Evolutionary conservation across 2,888 invertebrate species (phyloP).

Genomic region (Synanthedon formicaeformis): DNA sequence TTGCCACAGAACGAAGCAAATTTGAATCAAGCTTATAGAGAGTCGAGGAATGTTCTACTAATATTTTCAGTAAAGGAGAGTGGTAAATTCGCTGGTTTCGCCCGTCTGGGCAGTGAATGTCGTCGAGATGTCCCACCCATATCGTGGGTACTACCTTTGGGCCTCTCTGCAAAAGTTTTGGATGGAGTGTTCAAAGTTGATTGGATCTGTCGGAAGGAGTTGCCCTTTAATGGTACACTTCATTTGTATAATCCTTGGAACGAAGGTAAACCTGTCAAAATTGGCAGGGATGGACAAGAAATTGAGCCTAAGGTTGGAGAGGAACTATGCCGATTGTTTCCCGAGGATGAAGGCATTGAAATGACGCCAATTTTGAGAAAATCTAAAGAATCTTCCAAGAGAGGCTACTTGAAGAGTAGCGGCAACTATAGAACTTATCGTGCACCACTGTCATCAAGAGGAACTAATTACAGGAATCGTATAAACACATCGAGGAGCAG

Average conservation of each 20-base stretch:
- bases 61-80: constrained; percentile 99
- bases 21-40: constrained; percentile 93
- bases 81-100: constrained; percentile 95
- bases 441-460: constrained; percentile 55
- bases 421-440: constrained; percentile 62
- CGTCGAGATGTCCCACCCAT: constrained; percentile 90
- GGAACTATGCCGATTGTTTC: constrained; percentile 92
- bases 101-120: constrained; percentile 88
- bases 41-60: constrained; percentile 92
- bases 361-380: constrained; percentile 88
- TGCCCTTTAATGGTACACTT: constrained; percentile 91
- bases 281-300: constrained; percentile 98
- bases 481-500: constrained; percentile 62
- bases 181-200: constrained; percentile 97
- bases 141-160: constrained; percentile 95
- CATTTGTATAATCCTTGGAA: constrained; percentile 98
- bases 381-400: constrained; percentile 85
- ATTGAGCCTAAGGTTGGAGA: constrained; percentile 96
- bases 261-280: constrained; percentile 98
- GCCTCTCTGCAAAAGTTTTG: constrained; percentile 90
- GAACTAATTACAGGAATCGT: constrained; percentile 62
- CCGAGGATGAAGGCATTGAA: constrained; percentile 92
- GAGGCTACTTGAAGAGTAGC: constrained; percentile 65
- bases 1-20: constrained; percentile 97
- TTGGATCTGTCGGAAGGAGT: constrained; percentile 95